These are phyloP conservation scores for Pemphigus obesinymphae DNA, from an alignment of 1,140 invertebrate species.

Conservation along the genomic window DNA sequence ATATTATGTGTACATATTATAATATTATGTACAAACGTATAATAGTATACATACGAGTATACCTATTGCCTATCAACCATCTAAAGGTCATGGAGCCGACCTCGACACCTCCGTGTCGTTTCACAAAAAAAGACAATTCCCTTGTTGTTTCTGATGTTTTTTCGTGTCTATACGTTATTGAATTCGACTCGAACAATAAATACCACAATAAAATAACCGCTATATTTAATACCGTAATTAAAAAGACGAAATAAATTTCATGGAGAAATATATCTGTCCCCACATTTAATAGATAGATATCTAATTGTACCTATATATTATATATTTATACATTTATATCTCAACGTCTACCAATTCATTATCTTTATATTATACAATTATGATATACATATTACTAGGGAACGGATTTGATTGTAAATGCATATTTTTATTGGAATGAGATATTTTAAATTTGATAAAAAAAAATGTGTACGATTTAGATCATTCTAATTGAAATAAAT, in stretches of 20 bases:
- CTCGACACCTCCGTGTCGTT: constrained; percentile 31
- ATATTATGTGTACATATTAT: neutral
- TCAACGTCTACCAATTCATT: no score
- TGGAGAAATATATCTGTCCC: neutral
- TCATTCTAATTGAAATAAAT: no score
- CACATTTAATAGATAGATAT: no score
- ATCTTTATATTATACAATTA: no score
- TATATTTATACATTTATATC: no score
- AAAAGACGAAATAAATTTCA: neutral
- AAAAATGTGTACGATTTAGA: no score
- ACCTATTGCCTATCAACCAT: neutral
- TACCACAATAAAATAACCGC: neutral
- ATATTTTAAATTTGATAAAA: no score
- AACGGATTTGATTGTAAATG: no score
- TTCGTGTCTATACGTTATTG: constrained; percentile 13
- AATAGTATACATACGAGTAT: neutral
- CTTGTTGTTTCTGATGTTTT: constrained; percentile 32
- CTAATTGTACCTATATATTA: no score
- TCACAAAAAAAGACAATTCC: constrained; percentile 36
- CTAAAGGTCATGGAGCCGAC: constrained; percentile 37
- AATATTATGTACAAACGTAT: no score
- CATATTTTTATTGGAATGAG: no score
- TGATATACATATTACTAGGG: no score
- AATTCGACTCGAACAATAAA: constrained; percentile 11
- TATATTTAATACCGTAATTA: neutral